Conservation (phyloP, 1,140 invertebrate genomes). For the Eupristina koningsbergeri region DNA sequence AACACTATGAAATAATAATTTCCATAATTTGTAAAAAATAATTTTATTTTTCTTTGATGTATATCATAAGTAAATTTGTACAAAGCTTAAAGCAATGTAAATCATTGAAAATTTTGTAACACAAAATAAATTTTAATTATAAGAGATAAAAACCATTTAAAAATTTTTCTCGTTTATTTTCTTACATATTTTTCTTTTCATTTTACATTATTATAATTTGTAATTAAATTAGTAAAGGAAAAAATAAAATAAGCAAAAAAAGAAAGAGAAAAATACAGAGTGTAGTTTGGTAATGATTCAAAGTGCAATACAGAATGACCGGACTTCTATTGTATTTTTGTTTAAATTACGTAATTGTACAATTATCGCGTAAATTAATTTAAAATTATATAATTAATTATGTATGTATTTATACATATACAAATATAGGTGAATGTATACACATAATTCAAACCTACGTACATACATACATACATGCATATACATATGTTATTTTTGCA, state of each 20-base stretch:
- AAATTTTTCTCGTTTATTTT: slow-evolving; percentile 59
- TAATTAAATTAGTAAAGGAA: slow-evolving; percentile 64
- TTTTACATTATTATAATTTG: slow-evolving; percentile 64
- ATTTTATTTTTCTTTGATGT: too few species aligned
- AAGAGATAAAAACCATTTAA: slow-evolving; percentile 14
- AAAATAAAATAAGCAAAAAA: slow-evolving; percentile 65
- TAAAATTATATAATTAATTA: slow-evolving; percentile 42
- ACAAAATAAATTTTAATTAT: background rate
- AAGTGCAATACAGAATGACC: slow-evolving; percentile 62
- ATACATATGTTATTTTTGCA: slow-evolving; percentile 23
- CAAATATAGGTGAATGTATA: too few species aligned
- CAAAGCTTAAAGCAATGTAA: too few species aligned
- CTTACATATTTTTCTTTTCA: slow-evolving; percentile 55
- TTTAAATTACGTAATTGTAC: slow-evolving; percentile 50
- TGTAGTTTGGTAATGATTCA: slow-evolving; percentile 60
- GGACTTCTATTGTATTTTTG: slow-evolving; percentile 43
- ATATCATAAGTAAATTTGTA: too few species aligned
- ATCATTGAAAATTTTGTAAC: too few species aligned
- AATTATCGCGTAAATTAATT: slow-evolving; percentile 49
- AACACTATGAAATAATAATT: too few species aligned
- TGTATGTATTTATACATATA: too few species aligned
- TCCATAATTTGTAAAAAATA: too few species aligned
- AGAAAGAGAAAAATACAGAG: slow-evolving; percentile 52
- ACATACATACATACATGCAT: background rate
- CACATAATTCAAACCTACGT: too few species aligned